These are phyloP conservation scores for Neoarius graeffei DNA, from an alignment of 2,113 vertebrate genomes.

Conservation along the genomic window DNA sequence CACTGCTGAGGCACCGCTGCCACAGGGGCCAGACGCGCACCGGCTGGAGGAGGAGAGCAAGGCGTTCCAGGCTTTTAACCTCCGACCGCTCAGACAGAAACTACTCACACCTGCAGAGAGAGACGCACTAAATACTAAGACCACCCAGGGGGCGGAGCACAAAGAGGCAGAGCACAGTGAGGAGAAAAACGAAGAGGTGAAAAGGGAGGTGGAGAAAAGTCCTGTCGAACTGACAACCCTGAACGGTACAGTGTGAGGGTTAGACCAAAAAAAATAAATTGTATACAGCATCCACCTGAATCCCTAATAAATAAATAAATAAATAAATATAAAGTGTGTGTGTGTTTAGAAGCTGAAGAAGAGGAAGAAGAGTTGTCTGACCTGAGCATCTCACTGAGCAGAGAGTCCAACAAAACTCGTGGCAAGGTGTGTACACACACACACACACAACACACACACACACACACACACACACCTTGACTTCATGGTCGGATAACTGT, in stretches of 20 bases:
- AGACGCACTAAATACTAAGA: slow-evolving; percentile 73
- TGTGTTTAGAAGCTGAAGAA: slow-evolving; percentile 26
- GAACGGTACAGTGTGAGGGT: neutral
- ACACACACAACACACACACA: neutral
- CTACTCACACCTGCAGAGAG: slow-evolving; percentile 80
- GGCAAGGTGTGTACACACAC: slow-evolving; percentile 63
- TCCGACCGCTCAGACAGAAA: slow-evolving; percentile 91
- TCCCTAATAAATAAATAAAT: no score
- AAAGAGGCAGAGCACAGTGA: slow-evolving; percentile 2
- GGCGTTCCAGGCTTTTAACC: slow-evolving; percentile 91
- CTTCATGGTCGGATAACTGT: neutral
- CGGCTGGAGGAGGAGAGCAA: slow-evolving; percentile 71
- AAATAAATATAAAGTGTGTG: no score
- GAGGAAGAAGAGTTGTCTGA: slow-evolving; percentile 41
- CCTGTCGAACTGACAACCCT: neutral
- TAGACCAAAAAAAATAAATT: no score
- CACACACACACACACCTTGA: neutral
- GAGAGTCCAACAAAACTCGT: slow-evolving; percentile 58
- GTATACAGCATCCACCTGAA: neutral
- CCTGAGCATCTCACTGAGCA: slow-evolving; percentile 42
- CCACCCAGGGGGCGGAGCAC: slow-evolving; percentile 58
- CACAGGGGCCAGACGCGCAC: neutral
- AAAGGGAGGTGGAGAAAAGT: neutral
- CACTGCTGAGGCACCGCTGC: neutral
- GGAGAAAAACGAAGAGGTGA: neutral